Percentiles rank a stretch among this genome's conserved stretches.
These are phyloP conservation scores for Nymphalis polychloros DNA, from an alignment of 2,888 invertebrate genomes.

Conservation along the genomic window DNA sequence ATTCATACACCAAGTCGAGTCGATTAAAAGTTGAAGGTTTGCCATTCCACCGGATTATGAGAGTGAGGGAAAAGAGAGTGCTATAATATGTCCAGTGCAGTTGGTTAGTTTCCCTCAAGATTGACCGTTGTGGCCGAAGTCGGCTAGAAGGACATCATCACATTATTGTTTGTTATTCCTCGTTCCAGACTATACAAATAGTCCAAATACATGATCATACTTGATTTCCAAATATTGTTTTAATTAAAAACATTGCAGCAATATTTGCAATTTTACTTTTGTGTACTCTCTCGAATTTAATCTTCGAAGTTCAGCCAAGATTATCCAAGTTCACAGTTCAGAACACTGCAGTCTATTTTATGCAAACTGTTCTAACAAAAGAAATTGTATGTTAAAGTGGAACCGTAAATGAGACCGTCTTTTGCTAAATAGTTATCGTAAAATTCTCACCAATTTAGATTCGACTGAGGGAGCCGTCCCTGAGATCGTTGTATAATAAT, in stretches of 20 bases:
- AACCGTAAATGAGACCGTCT: conserved; percentile 20
- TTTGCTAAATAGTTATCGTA: conserved; percentile 58
- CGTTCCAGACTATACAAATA: too few species aligned
- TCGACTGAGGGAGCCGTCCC: conserved; percentile 56
- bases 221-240: neutral
- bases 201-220: too few species aligned
- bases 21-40: too few species aligned
- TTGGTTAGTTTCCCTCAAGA: too few species aligned
- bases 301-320: conserved; percentile 21
- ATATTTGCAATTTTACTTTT: conserved; percentile 11
- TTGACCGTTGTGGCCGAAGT: too few species aligned
- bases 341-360: conserved; percentile 11
- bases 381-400: conserved; percentile 27
- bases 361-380: conserved; percentile 22
- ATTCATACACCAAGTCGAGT: too few species aligned
- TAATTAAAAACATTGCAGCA: neutral
- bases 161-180: too few species aligned
- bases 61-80: too few species aligned
- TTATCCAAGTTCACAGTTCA: conserved; percentile 18
- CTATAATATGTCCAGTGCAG: too few species aligned
- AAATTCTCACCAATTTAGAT: conserved; percentile 73
- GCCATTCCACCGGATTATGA: too few species aligned
- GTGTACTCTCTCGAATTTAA: conserved; percentile 25
- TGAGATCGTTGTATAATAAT: conserved; percentile 64
- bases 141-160: too few species aligned